Evolutionary conservation across 2,797 vertebrate genomes (phyloP).

Genomic region (Pseudocheirus occidentalis): DNA sequence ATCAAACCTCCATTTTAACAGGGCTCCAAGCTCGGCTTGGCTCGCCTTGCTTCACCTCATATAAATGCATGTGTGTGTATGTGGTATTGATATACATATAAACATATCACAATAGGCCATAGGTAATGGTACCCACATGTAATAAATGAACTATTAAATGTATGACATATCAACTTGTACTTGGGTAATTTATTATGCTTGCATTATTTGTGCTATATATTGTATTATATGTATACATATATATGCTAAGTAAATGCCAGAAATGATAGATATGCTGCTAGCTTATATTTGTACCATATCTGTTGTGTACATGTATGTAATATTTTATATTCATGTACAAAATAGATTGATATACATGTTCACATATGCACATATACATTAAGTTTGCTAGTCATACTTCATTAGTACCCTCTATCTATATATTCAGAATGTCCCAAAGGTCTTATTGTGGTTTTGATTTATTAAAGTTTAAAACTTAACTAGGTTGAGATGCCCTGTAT

Average conservation of each 20-base stretch:
- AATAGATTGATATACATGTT: neutral
- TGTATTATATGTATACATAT: neutral
- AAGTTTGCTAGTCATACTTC: neutral
- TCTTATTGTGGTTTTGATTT: neutral
- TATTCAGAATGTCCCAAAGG: neutral
- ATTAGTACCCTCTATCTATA: neutral
- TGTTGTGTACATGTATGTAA: neutral
- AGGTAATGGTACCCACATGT: neutral
- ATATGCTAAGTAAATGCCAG: neutral
- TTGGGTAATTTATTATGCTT: neutral
- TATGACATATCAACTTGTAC: neutral
- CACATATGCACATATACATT: neutral
- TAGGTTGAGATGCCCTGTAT: neutral
- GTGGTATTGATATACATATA: no score
- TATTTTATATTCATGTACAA: no score
- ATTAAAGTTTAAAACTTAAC: neutral
- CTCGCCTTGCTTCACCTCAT: fast-evolving
- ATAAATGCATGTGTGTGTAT: no score
- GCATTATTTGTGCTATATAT: neutral
- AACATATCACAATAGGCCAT: neutral
- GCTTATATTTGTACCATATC: neutral
- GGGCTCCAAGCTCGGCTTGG: neutral
- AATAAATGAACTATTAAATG: neutral
- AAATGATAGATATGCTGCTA: neutral
- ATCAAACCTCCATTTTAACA: neutral